Evolutionary conservation across 2,797 vertebrate genomes (phyloP).

Genomic region (Allobates femoralis): DNA sequence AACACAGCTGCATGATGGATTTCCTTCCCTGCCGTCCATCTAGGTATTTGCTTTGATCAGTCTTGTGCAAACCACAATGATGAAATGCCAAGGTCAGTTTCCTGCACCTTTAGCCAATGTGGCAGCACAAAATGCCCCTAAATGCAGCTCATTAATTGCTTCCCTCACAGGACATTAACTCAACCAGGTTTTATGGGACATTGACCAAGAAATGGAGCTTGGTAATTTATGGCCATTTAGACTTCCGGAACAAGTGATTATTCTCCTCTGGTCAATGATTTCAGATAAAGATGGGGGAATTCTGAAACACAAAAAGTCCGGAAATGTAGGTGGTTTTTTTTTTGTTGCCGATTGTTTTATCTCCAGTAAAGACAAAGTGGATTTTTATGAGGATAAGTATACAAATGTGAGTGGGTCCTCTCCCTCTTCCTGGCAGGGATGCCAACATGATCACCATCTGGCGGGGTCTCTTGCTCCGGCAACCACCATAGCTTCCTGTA

Average conservation of each 20-base stretch:
- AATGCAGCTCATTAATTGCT: background rate
- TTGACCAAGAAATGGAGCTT: constrained; percentile 29
- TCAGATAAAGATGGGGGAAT: no score
- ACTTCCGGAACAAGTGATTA: background rate
- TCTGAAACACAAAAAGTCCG: background rate
- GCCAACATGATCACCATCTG: no score
- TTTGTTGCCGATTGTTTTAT: background rate
- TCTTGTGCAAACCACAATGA: background rate
- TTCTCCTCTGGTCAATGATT: background rate
- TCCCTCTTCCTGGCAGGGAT: no score
- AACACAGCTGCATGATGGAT: background rate
- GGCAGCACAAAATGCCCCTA: constrained; percentile 4
- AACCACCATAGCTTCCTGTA: no score
- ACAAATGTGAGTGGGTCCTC: background rate
- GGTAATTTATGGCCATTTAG: background rate
- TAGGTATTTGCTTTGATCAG: constrained; percentile 19
- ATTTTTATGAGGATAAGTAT: background rate
- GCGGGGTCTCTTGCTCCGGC: no score
- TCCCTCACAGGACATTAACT: background rate
- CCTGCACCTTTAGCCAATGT: background rate
- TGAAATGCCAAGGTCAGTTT: background rate
- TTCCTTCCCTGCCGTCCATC: background rate
- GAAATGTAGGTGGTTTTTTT: background rate
- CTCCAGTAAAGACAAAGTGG: no score
- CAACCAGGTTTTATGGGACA: background rate